Percentiles rank a stretch among this genome's conserved stretches.
These are phyloP conservation scores for Nesospiza acunhae DNA, from an alignment of 2,113 vertebrate species.

Conservation along the genomic window DNA sequence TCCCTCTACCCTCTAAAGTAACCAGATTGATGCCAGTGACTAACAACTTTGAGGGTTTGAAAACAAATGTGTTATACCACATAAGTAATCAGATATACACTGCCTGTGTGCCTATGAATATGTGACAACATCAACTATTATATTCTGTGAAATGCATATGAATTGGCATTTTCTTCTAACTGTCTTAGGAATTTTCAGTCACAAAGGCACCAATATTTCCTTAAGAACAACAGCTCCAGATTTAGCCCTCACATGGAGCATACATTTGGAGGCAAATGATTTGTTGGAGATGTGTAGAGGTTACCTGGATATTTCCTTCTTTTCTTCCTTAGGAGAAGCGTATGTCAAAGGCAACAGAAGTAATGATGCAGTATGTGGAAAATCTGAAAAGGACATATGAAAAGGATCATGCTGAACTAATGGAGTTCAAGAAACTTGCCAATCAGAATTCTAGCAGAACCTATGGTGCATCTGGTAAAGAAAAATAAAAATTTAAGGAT, in stretches of 20 bases:
- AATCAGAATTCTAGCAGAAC: slow-evolving; percentile 95
- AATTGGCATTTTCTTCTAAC: neutral
- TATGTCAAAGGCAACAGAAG: slow-evolving; percentile 96
- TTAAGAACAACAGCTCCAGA: neutral
- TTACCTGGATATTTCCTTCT: neutral
- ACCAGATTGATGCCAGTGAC: neutral
- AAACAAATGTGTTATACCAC: neutral
- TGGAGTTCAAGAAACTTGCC: slow-evolving; percentile 96
- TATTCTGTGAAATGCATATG: neutral
- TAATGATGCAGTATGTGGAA: slow-evolving; percentile 99
- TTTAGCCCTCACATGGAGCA: neutral
- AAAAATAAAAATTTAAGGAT: neutral
- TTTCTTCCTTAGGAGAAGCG: slow-evolving; percentile 87
- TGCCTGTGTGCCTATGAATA: neutral
- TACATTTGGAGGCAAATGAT: neutral
- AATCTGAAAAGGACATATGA: slow-evolving; percentile 97
- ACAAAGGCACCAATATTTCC: neutral
- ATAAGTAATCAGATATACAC: neutral
- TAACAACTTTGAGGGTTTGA: neutral
- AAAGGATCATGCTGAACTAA: slow-evolving; percentile 95
- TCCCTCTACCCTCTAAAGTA: neutral
- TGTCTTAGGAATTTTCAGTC: neutral
- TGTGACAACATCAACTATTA: neutral
- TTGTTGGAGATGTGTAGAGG: neutral
- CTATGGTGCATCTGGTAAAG: slow-evolving; percentile 85